A percentile compares a stretch with the other conserved stretches of the same genome.
phyloP scores from a whole-genome alignment of 2,113 vertebrate genomes.

The Calcarius ornatus region DNA sequence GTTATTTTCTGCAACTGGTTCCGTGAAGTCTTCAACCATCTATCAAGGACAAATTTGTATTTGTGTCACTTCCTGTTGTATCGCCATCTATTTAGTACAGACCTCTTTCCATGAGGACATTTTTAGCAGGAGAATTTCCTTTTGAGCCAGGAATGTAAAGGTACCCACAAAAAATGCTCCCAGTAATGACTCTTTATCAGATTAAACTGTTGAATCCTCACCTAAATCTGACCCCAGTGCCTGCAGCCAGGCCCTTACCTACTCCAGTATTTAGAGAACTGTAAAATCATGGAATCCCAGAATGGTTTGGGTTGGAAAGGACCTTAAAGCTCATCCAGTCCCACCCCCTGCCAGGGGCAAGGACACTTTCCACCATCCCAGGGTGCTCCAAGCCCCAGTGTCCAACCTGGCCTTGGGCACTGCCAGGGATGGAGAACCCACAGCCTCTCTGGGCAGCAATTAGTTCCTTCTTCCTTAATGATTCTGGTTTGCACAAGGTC shows the following conservation, averaged over 20 bases:
- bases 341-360: neutral
- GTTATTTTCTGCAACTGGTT: neutral
- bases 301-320: neutral
- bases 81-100: neutral
- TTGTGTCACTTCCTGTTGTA: neutral
- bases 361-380: neutral
- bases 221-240: neutral
- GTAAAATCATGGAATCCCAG: neutral
- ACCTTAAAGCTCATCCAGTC: fast-evolving
- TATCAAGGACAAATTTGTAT: neutral
- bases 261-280: neutral
- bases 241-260: neutral
- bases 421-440: neutral
- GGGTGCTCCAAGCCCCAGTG: neutral
- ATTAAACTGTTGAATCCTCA: neutral
- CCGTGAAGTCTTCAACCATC: neutral
- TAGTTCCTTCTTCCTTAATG: neutral
- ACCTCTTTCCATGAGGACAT: neutral
- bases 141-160: neutral
- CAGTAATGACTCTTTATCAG: no score
- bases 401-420: neutral
- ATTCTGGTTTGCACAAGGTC: neutral
- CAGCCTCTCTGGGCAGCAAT: neutral
- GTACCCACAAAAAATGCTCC: neutral
- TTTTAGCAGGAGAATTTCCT: neutral